Conservation (phyloP, 2,113 vertebrate species). For the Hippocampus comes region DNA sequence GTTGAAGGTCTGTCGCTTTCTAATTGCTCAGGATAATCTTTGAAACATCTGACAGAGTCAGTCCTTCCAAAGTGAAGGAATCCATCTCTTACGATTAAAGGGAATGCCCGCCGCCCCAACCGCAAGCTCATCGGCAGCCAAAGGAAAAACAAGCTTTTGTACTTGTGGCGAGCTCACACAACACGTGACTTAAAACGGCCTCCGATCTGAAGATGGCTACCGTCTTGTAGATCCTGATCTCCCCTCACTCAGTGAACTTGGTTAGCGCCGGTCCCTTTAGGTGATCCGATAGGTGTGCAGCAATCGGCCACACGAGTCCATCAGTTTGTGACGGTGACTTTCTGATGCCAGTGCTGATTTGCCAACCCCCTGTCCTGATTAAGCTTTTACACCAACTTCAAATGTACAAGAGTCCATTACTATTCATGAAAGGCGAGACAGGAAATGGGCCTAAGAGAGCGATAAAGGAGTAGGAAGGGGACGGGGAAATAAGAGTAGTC, state of each 20-base stretch:
- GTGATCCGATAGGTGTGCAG: constrained; percentile 57
- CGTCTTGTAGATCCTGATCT: constrained; percentile 31
- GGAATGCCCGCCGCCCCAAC: constrained; percentile 7
- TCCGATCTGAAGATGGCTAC: constrained; percentile 1
- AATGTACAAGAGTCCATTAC: constrained; percentile 43
- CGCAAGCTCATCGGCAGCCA: constrained; percentile 8
- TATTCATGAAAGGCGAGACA: constrained; percentile 38
- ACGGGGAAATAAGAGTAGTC: constrained; percentile 4
- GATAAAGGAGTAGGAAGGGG: not conserved
- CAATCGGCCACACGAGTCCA: constrained; percentile 50
- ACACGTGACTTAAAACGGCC: constrained; percentile 33
- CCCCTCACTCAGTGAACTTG: constrained; percentile 55
- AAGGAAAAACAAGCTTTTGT: constrained; percentile 34
- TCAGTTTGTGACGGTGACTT: constrained; percentile 53
- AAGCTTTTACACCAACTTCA: constrained; percentile 51
- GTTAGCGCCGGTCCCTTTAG: constrained; percentile 39
- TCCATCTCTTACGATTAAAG: constrained; percentile 17
- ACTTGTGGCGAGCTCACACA: not conserved
- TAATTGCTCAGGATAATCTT: not conserved
- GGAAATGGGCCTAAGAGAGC: constrained; percentile 5
- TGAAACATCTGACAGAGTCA: not conserved
- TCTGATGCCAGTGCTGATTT: constrained; percentile 14
- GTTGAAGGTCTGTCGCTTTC: too few relatives aligned
- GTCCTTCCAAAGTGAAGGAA: constrained; percentile 9
- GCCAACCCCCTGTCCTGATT: constrained; percentile 33